Conservation (phyloP, 1,140 invertebrate species). For the Trialeurodes vaporariorum region DNA sequence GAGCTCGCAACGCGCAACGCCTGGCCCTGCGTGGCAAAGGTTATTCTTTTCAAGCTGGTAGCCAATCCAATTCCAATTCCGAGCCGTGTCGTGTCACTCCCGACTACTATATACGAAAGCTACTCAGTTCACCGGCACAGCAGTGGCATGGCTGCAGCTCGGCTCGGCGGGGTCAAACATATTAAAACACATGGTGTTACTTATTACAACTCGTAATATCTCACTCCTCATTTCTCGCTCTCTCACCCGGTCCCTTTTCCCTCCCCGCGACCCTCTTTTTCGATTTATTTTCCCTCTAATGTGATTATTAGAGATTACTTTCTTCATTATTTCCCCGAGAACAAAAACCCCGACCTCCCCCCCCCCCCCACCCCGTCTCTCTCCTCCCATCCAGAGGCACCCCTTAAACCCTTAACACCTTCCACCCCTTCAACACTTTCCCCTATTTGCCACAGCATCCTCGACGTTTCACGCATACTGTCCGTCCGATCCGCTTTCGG, state of each 20-base stretch:
- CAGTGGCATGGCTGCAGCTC: too few species aligned
- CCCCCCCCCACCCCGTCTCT: slow-evolving; percentile 12
- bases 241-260: not conserved
- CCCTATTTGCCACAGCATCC: too few species aligned
- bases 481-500: too few species aligned
- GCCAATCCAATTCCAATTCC: too few species aligned
- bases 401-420: not conserved
- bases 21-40: not conserved
- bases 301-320: slow-evolving; percentile 1
- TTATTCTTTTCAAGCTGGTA: not conserved
- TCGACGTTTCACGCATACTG: too few species aligned
- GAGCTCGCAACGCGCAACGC: too few species aligned
- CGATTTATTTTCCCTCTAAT: not conserved
- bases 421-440: too few species aligned
- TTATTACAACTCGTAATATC: slow-evolving; percentile 1
- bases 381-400: slow-evolving; percentile 9
- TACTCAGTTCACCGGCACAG: too few species aligned
- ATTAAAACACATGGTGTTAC: not conserved
- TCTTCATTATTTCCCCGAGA: not conserved
- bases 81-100: too few species aligned
- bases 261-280: not conserved
- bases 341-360: not conserved
- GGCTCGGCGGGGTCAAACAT: not conserved
- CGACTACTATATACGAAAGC: too few species aligned
- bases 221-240: not conserved